These are phyloP conservation scores for Epinotia ramella DNA, from an alignment of 2,888 invertebrate genomes.

Conservation along the genomic window DNA sequence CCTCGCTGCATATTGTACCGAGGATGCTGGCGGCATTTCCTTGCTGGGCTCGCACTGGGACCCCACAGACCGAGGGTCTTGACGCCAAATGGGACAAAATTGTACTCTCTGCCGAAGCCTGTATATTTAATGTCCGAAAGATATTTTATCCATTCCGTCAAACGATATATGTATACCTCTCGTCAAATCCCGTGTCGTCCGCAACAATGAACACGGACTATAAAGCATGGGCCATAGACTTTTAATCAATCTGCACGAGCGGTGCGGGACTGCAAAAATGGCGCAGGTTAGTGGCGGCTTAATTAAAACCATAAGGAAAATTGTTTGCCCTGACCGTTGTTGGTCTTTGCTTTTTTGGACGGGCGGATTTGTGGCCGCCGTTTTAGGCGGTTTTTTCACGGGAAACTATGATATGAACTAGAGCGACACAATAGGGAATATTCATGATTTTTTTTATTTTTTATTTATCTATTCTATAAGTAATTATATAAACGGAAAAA, in stretches of 20 bases:
- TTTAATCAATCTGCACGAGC: slow-evolving; percentile 85
- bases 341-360: slow-evolving; percentile 68
- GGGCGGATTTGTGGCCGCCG: slow-evolving; percentile 52
- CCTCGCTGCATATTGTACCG: too few relatives aligned
- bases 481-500: too few relatives aligned
- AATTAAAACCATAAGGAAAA: slow-evolving; percentile 86
- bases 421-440: too few relatives aligned
- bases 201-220: slow-evolving; percentile 64
- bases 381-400: slow-evolving; percentile 37
- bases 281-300: slow-evolving; percentile 77
- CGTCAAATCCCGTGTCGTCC: slow-evolving; percentile 47
- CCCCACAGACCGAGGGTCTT: too few relatives aligned
- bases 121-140: not conserved
- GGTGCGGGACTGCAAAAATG: slow-evolving; percentile 83
- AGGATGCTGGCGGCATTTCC: too few relatives aligned
- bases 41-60: too few relatives aligned
- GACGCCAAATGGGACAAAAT: too few relatives aligned
- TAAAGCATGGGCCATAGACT: slow-evolving; percentile 85
- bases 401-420: slow-evolving; percentile 7
- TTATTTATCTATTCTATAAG: too few relatives aligned
- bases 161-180: too few relatives aligned
- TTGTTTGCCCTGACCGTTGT: slow-evolving; percentile 64
- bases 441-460: too few relatives aligned
- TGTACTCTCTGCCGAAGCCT: too few relatives aligned
- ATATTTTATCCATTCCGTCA: not conserved